These are phyloP conservation scores for Alosa sapidissima DNA, from an alignment of 2,797 vertebrate species.

Conservation along the genomic window DNA sequence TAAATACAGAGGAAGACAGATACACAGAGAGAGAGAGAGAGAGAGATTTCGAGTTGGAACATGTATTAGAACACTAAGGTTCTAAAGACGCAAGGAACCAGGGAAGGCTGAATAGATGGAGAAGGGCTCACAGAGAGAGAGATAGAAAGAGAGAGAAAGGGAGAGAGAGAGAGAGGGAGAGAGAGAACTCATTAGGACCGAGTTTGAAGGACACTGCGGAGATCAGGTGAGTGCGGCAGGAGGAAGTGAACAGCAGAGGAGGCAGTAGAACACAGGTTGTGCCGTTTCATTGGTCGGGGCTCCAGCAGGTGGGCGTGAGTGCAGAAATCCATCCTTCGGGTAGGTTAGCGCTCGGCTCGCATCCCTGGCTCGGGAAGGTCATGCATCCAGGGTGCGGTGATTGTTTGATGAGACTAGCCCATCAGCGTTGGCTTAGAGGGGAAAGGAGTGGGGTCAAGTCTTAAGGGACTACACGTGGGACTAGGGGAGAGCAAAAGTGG, in stretches of 20 bases:
- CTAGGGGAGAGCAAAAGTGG: constrained; percentile 49
- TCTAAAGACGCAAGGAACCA: neutral
- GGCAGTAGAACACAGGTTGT: constrained; percentile 13
- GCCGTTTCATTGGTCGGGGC: constrained; percentile 5
- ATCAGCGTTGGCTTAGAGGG: constrained; percentile 5
- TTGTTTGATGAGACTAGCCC: constrained; percentile 9
- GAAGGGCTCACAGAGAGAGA: neutral
- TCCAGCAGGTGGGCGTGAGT: neutral
- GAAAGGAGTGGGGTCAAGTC: constrained; percentile 29
- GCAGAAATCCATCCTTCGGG: neutral
- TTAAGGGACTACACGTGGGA: constrained; percentile 14
- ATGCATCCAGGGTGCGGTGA: neutral
- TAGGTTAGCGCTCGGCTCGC: neutral
- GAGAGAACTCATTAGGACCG: neutral
- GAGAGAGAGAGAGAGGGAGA: neutral
- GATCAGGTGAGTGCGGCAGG: neutral
- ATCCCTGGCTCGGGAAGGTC: neutral
- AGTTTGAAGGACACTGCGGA: neutral
- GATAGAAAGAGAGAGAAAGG: neutral
- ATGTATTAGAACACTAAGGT: too few species aligned
- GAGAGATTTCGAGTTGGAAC: neutral
- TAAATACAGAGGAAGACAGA: neutral
- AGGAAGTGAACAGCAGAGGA: neutral
- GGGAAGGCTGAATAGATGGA: neutral
- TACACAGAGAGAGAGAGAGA: neutral